Evolutionary conservation across 1,140 invertebrate species (phyloP), one percentile per base, ranked within the genome.

Genomic region (Ceratosolen solmsi): DNA sequence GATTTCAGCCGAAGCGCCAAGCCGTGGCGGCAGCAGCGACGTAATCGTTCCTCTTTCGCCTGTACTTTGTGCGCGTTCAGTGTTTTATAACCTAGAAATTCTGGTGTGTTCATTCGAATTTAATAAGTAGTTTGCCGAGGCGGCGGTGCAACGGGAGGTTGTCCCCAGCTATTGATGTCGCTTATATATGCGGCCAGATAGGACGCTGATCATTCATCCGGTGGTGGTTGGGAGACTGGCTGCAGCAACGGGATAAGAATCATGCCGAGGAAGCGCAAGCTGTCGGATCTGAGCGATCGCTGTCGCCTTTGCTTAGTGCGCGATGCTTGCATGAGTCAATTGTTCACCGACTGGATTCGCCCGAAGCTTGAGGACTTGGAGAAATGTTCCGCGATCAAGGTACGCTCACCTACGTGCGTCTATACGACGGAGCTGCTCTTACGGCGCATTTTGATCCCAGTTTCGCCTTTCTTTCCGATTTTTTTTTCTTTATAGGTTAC

Each of bases 291-390:
- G 30, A 80, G 80, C 36, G 84, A 87, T 8, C 85, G 87, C 38
- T 92, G 90, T 78, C 87, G 91, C 11, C 77, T 92, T 68, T 92
- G 90, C 60, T 84, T 92, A 5, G 49, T 81, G 46, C 86, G 89
- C 2, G 80, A 89, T 9, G 87, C 86, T 17, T 86, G 84, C 27
- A 89, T 90, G 88, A 87, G 83, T 36, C 76, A 87, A 68, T 51
- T 92, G 0, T 88, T 88, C 36, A 82, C 82, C 0, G 85, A 87
- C 25, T 58, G 80, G 20, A 17, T 91, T 1, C 79, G 84, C 36
- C 56, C 68, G 15, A 87, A 87, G 73, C 38, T 80, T 17, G 83
- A 89, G 38, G 87, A 91, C 70, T 78, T 92, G 5, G 79, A 79
- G 0, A 84, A 86, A 58, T 89, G 87, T 7, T 88, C 89, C 0